These are phyloP conservation scores for Diloba caeruleocephala DNA, from an alignment of 2,888 invertebrate species.

Conservation along the genomic window DNA sequence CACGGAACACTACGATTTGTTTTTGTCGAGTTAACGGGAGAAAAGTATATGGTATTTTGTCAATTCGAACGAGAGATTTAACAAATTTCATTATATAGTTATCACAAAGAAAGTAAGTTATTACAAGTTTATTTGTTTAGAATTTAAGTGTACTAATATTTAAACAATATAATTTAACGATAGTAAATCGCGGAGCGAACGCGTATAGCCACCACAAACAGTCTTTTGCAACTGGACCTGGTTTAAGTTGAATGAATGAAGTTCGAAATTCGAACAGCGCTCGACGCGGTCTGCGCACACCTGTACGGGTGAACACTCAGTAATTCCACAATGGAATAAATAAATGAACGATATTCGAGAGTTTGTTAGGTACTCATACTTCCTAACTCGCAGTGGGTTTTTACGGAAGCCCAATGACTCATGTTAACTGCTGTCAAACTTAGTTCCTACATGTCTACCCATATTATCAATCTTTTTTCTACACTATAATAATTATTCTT, in stretches of 20 bases:
- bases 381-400: slow-evolving; percentile 18
- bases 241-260: slow-evolving; percentile 24
- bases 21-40: slow-evolving; percentile 34
- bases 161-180: neutral
- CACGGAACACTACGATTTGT: slow-evolving; percentile 57
- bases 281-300: slow-evolving; percentile 7
- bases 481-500: neutral
- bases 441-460: too few species aligned
- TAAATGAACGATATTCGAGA: slow-evolving; percentile 14
- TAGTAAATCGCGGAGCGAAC: slow-evolving; percentile 2
- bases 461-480: neutral
- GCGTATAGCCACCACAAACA: slow-evolving; percentile 12
- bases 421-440: neutral
- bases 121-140: too few species aligned
- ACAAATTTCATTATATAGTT: neutral
- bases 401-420: slow-evolving; percentile 30
- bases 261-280: neutral
- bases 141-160: too few species aligned
- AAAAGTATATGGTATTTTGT: slow-evolving; percentile 12
- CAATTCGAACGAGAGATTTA: slow-evolving; percentile 3
- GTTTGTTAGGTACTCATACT: neutral
- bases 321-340: neutral
- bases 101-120: slow-evolving; percentile 4
- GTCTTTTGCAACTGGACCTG: slow-evolving; percentile 41
- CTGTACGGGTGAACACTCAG: slow-evolving; percentile 11